Evolutionary conservation across 2,888 invertebrate species (phyloP), one percentile per base, ranked within the genome.

Genomic region (Luffia ferchaultella): DNA sequence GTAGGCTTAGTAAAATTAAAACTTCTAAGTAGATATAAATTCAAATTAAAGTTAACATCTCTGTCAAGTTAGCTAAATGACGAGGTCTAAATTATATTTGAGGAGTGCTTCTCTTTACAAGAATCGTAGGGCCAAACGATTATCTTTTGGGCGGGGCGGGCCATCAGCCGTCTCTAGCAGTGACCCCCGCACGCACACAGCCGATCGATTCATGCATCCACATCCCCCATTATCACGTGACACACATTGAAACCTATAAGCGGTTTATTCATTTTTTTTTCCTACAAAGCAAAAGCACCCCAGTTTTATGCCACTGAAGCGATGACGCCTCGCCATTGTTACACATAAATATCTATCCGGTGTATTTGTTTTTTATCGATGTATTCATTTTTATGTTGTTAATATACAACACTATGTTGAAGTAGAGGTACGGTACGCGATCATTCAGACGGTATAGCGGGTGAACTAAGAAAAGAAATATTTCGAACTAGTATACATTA

Each of bases 91-190:
- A n/a, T n/a, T n/a, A n/a, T n/a, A n/a, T 50, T 45, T 50, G 42
- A 50, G 50, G 41, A 12, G 3, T 30, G 30, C 30, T 30, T 30
- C 5, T 30, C 5, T 30, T 30, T 30, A 30, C 30, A 30, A 30
- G 30, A 3, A 30, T 3, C 18, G 65, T 67, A 67, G 68, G 69
- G 71, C 68, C 68, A 69, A 69, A 68, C 68, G 65, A 69, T 72
- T 68, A 78, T 73, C 64, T 64, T 53, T 60, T 69, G 72, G 79
- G 80, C 78, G 79, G 70, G 75, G 73, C 67, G 57, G 64, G 60
- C 61, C 70, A 62, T 73, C 68, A 67, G 64, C 65, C 68, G 68
- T 71, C 73, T 63, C 62, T 62, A 64, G 62, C 69, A 69, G 62
- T 62, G 64, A 70, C 76, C 73, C 74, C 57, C 56, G 52, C 52